A percentile compares a stretch with the other conserved stretches of the same genome.
phyloP scores from a whole-genome alignment of 2,113 vertebrate species.

The Tursiops truncatus region DNA sequence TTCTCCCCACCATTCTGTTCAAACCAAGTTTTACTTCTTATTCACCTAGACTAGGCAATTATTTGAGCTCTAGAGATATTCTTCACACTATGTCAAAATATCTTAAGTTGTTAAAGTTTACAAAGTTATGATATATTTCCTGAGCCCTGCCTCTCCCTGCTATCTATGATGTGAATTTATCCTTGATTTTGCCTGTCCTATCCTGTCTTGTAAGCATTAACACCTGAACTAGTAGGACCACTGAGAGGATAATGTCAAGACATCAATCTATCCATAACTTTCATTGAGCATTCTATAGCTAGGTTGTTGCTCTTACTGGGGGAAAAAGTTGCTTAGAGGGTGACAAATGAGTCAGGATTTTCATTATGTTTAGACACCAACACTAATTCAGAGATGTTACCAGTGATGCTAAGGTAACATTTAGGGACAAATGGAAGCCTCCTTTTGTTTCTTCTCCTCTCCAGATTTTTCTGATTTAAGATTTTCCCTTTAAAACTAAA shows the following conservation, averaged over 20 bases:
- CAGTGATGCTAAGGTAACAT: not conserved
- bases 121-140: not conserved
- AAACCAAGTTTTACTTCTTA: constrained; percentile 5
- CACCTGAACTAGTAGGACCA: not conserved
- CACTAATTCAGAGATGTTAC: not conserved
- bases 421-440: not conserved
- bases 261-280: not conserved
- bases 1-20: not conserved
- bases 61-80: not conserved
- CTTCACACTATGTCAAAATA: not conserved
- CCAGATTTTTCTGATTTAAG: not conserved
- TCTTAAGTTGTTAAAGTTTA: not conserved
- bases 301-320: not conserved
- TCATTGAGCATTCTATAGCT: not conserved
- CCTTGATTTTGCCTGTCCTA: not conserved
- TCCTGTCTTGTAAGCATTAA: not conserved
- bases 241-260: not conserved
- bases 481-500: not conserved
- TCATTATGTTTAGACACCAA: not conserved
- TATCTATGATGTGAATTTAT: not conserved
- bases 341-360: not conserved
- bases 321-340: not conserved
- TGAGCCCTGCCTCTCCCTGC: not conserved
- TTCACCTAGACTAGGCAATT: not conserved
- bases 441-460: not conserved